These are phyloP conservation scores for Meghimatium bilineatum DNA, from an alignment of 2,888 invertebrate species.

Conservation along the genomic window DNA sequence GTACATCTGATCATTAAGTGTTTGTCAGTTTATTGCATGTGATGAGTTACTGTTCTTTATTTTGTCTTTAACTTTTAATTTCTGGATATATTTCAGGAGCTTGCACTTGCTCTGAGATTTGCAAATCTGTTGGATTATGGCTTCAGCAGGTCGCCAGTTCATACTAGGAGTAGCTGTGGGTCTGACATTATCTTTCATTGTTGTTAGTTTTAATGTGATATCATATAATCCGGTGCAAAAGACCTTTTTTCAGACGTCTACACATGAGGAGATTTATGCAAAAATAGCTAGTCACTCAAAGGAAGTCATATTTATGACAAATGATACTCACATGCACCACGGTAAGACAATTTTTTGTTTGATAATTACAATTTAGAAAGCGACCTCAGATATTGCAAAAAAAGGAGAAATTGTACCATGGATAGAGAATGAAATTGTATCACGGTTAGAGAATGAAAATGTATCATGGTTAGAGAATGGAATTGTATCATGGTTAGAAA, in stretches of 20 bases:
- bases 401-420: too few species aligned
- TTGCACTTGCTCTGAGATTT: neutral
- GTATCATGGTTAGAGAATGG: neutral
- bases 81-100: neutral
- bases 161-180: constrained; percentile 29
- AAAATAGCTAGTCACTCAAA: neutral
- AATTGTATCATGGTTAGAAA: neutral
- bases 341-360: constrained; percentile 9
- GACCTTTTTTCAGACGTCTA: neutral
- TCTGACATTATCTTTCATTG: constrained; percentile 35
- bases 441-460: neutral
- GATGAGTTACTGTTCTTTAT: too few species aligned
- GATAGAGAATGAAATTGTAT: neutral
- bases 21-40: too few species aligned
- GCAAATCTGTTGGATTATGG: neutral
- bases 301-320: neutral
- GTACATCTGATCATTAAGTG: too few species aligned
- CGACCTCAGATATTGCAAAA: too few species aligned
- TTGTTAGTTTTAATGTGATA: constrained; percentile 17
- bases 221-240: neutral
- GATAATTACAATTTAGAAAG: too few species aligned
- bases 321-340: constrained; percentile 45
- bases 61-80: neutral
- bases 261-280: constrained; percentile 28
- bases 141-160: constrained; percentile 26